These are phyloP conservation scores for Eutolmus rufibarbis DNA, from an alignment of 2,888 invertebrate genomes.

Conservation along the genomic window DNA sequence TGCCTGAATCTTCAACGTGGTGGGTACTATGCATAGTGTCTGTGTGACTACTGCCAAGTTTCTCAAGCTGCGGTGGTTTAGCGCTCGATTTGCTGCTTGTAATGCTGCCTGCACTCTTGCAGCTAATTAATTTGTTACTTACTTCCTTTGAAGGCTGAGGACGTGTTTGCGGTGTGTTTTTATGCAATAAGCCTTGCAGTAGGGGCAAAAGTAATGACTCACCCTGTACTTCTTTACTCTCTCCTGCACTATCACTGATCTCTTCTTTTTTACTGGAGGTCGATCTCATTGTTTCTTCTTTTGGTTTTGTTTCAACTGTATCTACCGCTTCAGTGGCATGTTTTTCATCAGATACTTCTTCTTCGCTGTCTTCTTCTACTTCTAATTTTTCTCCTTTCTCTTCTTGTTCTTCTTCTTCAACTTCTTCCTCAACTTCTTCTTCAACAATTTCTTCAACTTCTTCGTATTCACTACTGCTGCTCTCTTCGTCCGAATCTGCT, in stretches of 20 bases:
- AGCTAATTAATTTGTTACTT: constrained; percentile 32
- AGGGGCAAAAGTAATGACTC: constrained; percentile 77
- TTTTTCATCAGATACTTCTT: constrained; percentile 39
- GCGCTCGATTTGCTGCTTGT: constrained; percentile 43
- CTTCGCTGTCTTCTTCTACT: constrained; percentile 41
- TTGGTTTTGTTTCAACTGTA: constrained; percentile 44
- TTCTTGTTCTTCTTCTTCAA: constrained; percentile 47
- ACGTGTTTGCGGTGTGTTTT: constrained; percentile 52
- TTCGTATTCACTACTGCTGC: constrained; percentile 50
- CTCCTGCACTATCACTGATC: constrained; percentile 31
- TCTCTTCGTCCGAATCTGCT: constrained; percentile 54
- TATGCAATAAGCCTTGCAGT: constrained; percentile 71
- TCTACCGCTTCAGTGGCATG: background rate
- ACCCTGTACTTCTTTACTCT: constrained; percentile 65
- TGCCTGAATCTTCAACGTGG: constrained; percentile 70
- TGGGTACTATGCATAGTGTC: constrained; percentile 50
- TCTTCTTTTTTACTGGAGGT: constrained; percentile 39
- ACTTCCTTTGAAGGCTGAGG: constrained; percentile 22
- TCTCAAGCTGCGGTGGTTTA: constrained; percentile 47
- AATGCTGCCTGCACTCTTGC: constrained; percentile 41
- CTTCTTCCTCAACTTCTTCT: constrained; percentile 46
- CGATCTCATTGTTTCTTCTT: constrained; percentile 19
- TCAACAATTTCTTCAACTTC: constrained; percentile 43
- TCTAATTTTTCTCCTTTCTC: constrained; percentile 46
- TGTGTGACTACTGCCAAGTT: constrained; percentile 42